Base-by-base conservation (phyloP, 2,888 invertebrate genomes). In the Drosophila tripunctata region DNA sequence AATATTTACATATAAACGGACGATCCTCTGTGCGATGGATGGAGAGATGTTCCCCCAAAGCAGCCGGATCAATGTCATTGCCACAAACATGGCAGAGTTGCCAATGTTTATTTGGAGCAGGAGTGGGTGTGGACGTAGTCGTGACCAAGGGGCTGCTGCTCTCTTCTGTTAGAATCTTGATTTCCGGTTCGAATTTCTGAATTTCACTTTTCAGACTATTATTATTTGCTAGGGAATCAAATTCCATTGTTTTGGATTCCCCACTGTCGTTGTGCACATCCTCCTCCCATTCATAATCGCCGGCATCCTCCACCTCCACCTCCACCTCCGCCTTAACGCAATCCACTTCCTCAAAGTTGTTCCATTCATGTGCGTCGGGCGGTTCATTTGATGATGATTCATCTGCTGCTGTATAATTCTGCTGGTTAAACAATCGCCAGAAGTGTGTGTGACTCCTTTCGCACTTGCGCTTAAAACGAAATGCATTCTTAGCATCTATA, bases 401-500 rank as follows among this genome's bases (percentile, higher is more conserved):
- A 3, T 27, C 24, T 27, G 10, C 27, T n/a, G n/a, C n/a, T n/a
- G n/a, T n/a, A 27, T 3, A 27, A 6, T 27, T 2, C 10, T 27
- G 27, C 27, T 27, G 19, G 5, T 15, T 12, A 1, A 45, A 17
- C 22, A 38, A 10, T n/a, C 31, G 30, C 44, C 36, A 52, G 14
- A 60, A 52, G 2, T 19, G 30, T 0, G 33, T 44, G 38, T 62
- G 33, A 24, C 75, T 76, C 17, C 54, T 40, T 19, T 78, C 67
- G 19, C 67, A 78, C 17, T 47, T 71, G 3, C 45, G 12, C 31
- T 67, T 78, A 1, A 76, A 75, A 15, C 56, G 27, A 12, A 55
- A 75, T 6, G 76, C 76, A 31, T 60, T 78, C 38, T 72, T 41
- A 1, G 75, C 35, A 1, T 55, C 67, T 17, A 48, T 22, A 1